Conservation (phyloP, 2,113 vertebrate species). For the Calypte anna region DNA sequence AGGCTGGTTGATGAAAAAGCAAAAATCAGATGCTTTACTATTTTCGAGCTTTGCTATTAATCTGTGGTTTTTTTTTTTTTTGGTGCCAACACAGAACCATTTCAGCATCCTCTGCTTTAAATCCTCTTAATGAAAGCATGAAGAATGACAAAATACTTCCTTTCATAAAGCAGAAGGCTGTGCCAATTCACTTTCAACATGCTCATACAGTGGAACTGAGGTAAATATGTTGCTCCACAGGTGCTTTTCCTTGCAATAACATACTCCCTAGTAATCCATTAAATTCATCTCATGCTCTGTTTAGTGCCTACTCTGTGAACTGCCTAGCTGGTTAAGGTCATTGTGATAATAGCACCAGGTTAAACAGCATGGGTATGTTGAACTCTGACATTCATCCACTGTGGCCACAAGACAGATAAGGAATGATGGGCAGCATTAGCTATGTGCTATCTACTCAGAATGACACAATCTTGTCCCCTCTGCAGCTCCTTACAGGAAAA, state of each 20-base stretch:
- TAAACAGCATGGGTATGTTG: constrained; percentile 47
- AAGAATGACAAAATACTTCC: constrained; percentile 62
- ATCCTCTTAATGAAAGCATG: constrained; percentile 67
- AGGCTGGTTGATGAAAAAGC: constrained; percentile 75
- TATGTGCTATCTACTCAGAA: background rate
- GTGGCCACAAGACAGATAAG: background rate
- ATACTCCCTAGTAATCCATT: constrained; percentile 60
- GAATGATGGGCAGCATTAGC: background rate
- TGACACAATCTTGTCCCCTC: fast-evolving
- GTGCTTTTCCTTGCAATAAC: constrained; percentile 60
- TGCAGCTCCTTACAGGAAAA: background rate
- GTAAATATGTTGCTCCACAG: constrained; percentile 69
- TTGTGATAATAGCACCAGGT: constrained; percentile 28
- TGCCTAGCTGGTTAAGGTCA: constrained; percentile 46
- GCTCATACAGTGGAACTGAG: constrained; percentile 53
- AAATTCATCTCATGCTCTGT: constrained; percentile 53
- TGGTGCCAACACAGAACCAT: constrained; percentile 54
- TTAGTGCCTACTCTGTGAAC: constrained; percentile 48
- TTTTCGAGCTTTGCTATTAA: constrained; percentile 73
- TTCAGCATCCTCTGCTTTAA: constrained; percentile 71
- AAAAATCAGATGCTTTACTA: constrained; percentile 74
- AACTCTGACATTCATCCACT: constrained; percentile 20
- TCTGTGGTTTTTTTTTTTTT: constrained; percentile 53
- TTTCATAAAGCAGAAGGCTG: constrained; percentile 53
- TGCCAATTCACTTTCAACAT: constrained; percentile 39